Evolutionary conservation across 2,888 invertebrate genomes (phyloP).

Genomic region (Allygus modestus): DNA sequence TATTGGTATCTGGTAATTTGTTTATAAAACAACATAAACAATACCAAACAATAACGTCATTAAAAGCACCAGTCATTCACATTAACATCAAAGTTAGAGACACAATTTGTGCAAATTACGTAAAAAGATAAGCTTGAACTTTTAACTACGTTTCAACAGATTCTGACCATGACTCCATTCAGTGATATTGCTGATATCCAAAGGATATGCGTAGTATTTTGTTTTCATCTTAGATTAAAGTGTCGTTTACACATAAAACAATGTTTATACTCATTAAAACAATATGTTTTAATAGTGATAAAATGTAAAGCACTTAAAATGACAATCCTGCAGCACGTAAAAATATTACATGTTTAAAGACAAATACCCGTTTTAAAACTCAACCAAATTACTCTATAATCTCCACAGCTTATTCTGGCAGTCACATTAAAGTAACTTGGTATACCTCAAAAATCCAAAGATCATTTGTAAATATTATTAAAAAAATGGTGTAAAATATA

Average conservation of each 20-base stretch:
- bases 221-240: neutral
- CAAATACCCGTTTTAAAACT: too few relatives aligned
- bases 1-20: too few relatives aligned
- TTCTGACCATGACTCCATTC: constrained; percentile 41
- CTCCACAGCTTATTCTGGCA: too few relatives aligned
- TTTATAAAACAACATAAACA: neutral
- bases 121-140: constrained; percentile 45
- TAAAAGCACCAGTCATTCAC: neutral
- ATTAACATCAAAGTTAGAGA: neutral
- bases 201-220: constrained; percentile 38
- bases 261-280: neutral
- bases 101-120: constrained; percentile 40
- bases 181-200: constrained; percentile 28
- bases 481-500: too few relatives aligned
- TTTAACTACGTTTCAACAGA: constrained; percentile 32
- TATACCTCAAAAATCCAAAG: too few relatives aligned
- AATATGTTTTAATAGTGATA: neutral
- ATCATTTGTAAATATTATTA: too few relatives aligned
- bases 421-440: too few relatives aligned
- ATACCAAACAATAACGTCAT: constrained; percentile 3
- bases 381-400: too few relatives aligned
- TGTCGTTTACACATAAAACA: neutral
- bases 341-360: too few relatives aligned
- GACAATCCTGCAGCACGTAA: too few relatives aligned
- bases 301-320: too few relatives aligned